These are phyloP conservation scores for Zosterops borbonicus DNA, from an alignment of 2,113 vertebrate genomes.

Conservation along the genomic window DNA sequence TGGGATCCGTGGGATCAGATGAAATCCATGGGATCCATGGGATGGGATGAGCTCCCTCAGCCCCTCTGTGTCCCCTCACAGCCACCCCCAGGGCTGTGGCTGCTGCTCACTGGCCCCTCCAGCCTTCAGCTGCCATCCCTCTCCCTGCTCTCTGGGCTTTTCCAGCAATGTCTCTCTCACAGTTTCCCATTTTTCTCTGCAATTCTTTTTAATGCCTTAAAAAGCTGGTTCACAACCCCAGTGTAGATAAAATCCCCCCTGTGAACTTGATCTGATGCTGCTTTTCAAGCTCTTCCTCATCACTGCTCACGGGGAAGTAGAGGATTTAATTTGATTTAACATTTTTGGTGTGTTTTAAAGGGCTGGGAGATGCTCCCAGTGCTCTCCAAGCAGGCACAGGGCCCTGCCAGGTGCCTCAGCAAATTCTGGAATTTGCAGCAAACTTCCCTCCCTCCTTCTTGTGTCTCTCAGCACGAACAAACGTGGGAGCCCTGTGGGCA, in stretches of 20 bases:
- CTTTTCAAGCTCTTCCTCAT: neutral
- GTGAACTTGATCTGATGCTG: neutral
- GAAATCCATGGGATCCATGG: neutral
- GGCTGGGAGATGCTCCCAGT: neutral
- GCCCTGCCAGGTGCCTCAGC: neutral
- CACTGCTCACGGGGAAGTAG: rapidly evolving
- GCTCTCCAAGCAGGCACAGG: neutral
- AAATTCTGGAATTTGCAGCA: neutral
- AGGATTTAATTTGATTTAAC: neutral
- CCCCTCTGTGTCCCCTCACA: neutral
- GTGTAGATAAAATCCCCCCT: neutral
- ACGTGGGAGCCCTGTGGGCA: too few species aligned
- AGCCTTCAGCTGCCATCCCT: neutral
- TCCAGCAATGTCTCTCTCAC: neutral
- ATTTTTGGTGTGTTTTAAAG: neutral
- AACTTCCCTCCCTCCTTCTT: neutral
- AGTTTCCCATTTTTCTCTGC: neutral
- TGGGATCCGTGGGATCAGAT: too few species aligned
- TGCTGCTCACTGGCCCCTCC: neutral
- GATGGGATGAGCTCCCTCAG: rapidly evolving
- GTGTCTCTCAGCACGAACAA: rapidly evolving
- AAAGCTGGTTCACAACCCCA: neutral
- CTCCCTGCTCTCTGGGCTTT: rapidly evolving
- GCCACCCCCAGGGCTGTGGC: rapidly evolving
- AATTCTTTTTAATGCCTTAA: neutral